Conservation (phyloP, 2,888 invertebrate genomes). For the Drosophila neutralis region DNA sequence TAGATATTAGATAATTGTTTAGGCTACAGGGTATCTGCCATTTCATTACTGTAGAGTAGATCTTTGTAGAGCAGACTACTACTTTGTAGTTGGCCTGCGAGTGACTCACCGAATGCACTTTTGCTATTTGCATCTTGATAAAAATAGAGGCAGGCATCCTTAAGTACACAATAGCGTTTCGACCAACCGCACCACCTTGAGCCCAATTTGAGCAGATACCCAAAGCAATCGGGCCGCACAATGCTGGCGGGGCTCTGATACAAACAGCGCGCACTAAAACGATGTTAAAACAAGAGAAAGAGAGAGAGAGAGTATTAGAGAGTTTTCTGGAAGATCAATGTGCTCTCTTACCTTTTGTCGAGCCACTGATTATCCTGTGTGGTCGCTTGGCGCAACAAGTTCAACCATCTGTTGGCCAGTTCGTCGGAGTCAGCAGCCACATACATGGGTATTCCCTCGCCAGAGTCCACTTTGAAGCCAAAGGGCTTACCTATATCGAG, state of each 20-base stretch:
- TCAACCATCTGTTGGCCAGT: slow-evolving; percentile 90
- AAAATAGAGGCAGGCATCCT: slow-evolving; percentile 97
- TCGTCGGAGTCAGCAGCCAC: slow-evolving; percentile 92
- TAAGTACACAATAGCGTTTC: slow-evolving; percentile 95
- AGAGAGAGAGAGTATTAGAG: slow-evolving; percentile 6
- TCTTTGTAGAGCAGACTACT: slow-evolving; percentile 18
- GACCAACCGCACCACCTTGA: slow-evolving; percentile 96
- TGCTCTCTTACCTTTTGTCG: slow-evolving; percentile 85
- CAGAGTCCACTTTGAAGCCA: slow-evolving; percentile 89
- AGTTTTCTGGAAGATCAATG: slow-evolving; percentile 13
- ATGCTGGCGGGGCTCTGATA: slow-evolving; percentile 92
- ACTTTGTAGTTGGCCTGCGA: not conserved
- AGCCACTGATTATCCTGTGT: slow-evolving; percentile 90
- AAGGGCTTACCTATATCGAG: slow-evolving; percentile 87
- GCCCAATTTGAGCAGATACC: slow-evolving; percentile 94
- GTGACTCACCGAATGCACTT: slow-evolving; percentile 90
- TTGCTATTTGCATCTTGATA: slow-evolving; percentile 95
- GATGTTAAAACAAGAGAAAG: slow-evolving; percentile 11
- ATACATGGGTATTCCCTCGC: slow-evolving; percentile 90
- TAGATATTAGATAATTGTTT: not conserved
- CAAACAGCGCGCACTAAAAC: slow-evolving; percentile 90
- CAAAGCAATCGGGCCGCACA: slow-evolving; percentile 94
- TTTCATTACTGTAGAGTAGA: not conserved
- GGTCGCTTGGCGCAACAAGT: slow-evolving; percentile 91
- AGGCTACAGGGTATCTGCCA: slow-evolving; percentile 6